phyloP scores from a whole-genome alignment of 2,113 vertebrate species.

The Chauna torquata region DNA sequence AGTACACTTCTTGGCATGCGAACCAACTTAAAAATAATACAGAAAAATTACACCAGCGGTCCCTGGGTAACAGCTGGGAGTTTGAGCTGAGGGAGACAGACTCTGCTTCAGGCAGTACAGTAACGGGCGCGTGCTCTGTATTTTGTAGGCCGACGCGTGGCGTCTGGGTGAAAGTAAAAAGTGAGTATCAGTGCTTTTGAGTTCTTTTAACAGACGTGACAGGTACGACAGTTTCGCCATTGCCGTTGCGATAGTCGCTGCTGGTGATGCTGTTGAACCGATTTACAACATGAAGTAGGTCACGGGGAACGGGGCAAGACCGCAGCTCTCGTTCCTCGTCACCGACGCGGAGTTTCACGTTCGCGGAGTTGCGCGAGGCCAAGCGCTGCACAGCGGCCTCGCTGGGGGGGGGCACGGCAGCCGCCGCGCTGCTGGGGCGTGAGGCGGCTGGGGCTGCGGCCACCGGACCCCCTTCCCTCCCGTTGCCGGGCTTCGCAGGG shows the following conservation, averaged over 20 bases:
- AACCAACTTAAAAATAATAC: neutral
- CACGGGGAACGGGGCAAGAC: too few relatives aligned
- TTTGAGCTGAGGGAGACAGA: neutral
- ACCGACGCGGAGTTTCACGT: neutral
- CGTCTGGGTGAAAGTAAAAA: neutral
- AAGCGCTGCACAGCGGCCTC: too few relatives aligned
- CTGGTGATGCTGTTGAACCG: neutral
- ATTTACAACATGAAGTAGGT: neutral
- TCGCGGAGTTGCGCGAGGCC: neutral
- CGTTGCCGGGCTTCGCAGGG: too few relatives aligned
- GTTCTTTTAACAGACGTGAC: neutral
- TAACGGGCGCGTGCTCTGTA: rapidly evolving
- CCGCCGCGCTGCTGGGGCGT: too few relatives aligned
- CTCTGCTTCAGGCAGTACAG: neutral
- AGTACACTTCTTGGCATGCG: neutral
- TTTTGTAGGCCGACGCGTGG: neutral
- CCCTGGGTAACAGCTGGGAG: neutral
- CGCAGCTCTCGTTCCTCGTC: neutral
- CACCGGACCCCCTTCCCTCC: neutral
- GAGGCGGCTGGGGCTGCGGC: neutral
- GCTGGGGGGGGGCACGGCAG: too few relatives aligned
- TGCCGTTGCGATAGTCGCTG: neutral
- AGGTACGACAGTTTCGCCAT: rapidly evolving
- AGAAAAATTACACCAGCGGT: neutral
- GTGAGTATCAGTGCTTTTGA: rapidly evolving